These are phyloP conservation scores for Piaya cayana DNA, from an alignment of 2,113 vertebrate species.

Conservation along the genomic window DNA sequence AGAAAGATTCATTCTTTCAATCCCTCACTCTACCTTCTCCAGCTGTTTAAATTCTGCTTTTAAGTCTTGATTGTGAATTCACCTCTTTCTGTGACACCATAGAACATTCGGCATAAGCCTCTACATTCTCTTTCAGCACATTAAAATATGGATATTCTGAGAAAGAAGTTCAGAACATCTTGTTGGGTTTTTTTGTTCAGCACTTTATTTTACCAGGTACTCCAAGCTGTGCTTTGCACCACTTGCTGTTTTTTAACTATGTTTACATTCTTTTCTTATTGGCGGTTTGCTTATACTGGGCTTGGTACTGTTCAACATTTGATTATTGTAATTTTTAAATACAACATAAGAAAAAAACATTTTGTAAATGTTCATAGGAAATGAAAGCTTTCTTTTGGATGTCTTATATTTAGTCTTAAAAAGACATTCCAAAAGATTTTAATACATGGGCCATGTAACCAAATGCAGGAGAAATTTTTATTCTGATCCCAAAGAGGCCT, in stretches of 20 bases:
- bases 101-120: neutral
- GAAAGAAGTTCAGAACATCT: neutral
- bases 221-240: neutral
- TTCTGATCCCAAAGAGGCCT: too few species aligned
- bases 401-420: too few species aligned
- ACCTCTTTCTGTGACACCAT: neutral
- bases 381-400: too few species aligned
- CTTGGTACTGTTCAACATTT: neutral
- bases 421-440: too few species aligned
- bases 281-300: neutral
- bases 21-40: neutral
- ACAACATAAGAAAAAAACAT: too few species aligned
- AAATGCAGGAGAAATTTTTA: too few species aligned
- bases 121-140: neutral
- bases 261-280: neutral
- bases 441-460: too few species aligned
- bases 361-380: too few species aligned
- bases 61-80: neutral
- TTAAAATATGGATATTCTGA: neutral
- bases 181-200: neutral
- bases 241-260: neutral
- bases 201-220: neutral
- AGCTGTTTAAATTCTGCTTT: neutral
- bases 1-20: neutral
- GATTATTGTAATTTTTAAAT: too few species aligned